Conservation (phyloP, 2,113 vertebrate genomes). For the Ranitomeya variabilis region DNA sequence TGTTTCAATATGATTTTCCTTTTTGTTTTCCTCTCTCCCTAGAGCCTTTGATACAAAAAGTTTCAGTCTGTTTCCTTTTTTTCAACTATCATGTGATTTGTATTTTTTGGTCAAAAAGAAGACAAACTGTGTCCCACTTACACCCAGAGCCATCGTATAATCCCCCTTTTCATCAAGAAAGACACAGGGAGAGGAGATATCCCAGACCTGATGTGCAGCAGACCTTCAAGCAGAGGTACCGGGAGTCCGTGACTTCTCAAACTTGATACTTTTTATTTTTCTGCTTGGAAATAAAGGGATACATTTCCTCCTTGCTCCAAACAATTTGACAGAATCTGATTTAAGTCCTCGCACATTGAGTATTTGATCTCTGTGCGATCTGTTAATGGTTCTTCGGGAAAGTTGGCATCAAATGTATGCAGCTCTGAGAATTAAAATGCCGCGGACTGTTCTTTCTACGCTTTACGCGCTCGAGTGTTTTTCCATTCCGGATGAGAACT, state of each 20-base stretch:
- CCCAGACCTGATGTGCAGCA: neutral
- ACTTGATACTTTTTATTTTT: neutral
- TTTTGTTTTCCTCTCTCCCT: too few relatives aligned
- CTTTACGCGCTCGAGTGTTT: constrained; percentile 6
- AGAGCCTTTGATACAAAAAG: too few relatives aligned
- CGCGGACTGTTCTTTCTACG: neutral
- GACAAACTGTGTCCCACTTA: too few relatives aligned
- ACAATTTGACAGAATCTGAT: neutral
- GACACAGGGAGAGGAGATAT: neutral
- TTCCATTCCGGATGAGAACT: constrained; percentile 37
- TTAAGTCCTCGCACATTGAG: constrained; percentile 5
- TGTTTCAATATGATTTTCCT: too few relatives aligned
- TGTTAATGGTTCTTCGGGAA: constrained; percentile 28
- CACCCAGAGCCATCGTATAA: neutral
- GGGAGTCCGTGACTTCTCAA: neutral
- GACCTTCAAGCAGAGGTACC: neutral
- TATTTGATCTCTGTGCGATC: constrained; percentile 43
- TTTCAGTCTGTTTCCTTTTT: too few relatives aligned
- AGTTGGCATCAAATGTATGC: constrained; percentile 32
- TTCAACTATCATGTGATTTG: too few relatives aligned
- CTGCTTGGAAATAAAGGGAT: neutral
- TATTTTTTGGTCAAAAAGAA: too few relatives aligned
- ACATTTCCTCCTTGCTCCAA: neutral
- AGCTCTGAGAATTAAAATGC: constrained; percentile 20
- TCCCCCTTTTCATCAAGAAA: neutral